Evolutionary conservation across 30 jellyfish, hydroid and myxozoan species (phyloP), one percentile per base, ranked within the genome.

Genomic region (Cassiopea xamachana): DNA sequence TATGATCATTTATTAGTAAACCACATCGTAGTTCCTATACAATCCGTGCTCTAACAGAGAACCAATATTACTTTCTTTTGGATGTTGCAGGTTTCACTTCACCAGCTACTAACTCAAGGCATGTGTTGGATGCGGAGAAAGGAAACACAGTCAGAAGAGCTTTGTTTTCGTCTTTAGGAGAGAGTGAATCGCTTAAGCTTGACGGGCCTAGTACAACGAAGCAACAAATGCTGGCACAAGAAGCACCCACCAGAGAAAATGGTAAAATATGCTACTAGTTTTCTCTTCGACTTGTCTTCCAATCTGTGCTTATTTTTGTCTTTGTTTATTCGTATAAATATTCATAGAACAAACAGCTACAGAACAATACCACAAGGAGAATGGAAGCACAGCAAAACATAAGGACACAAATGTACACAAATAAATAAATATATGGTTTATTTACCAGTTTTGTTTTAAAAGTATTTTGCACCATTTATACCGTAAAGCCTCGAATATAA

Each of bases 121-220:
- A 49, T 0, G 19, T 16, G 49, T 44, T 43, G 12, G 80, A 64
- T 62, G 84, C 59, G 8, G 90, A 49, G 48, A 68, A 48, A 87
- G 82, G 72, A 58, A 18, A 55, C 48, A 49, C 94, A 8, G 83
- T 86, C 59, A 46, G 84, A 48, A 79, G 94, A 16, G 84, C 85
- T 43, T 77, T 87, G 84, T 87, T 87, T 77, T 49, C 89, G 46
- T 47, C 84, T 47, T 47, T 75, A 6, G 72, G 16, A 14, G 60
- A 7, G 1, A 75, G 47, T 15, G 75, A 78, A 2, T n/a, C 17
- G 48, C 69, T 2, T 43, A 19, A 69, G 19, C 7, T 75, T 16
- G 68, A 46, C 45, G 43, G 6, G 0, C 75, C 87, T 49, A 75
- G 75, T 1, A 78, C 49, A 3, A 14, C 48, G 77, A 69, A 46